Percentiles rank a stretch among this genome's conserved stretches.
Conservation (phyloP, 2,797 vertebrate species). For the Hoplostethus atlanticus region DNA sequence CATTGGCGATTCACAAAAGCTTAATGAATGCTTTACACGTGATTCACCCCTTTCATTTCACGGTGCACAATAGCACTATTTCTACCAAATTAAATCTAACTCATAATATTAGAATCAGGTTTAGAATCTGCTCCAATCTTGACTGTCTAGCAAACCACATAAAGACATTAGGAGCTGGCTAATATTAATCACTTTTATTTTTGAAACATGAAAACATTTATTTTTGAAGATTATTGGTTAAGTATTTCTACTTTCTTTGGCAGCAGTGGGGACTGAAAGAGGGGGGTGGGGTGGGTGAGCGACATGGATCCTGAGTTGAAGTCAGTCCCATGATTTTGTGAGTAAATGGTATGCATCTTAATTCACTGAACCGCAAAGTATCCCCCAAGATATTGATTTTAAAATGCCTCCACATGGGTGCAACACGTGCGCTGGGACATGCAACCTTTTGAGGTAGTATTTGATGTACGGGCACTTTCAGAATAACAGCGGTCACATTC, state of each 20-base stretch:
- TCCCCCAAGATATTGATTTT: not conserved
- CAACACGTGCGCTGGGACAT: not conserved
- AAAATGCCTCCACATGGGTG: not conserved
- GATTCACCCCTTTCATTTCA: slow-evolving; percentile 32
- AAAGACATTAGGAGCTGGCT: not conserved
- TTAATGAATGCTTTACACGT: slow-evolving; percentile 8
- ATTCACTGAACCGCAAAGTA: not conserved
- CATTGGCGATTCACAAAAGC: slow-evolving; percentile 3
- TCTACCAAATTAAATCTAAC: no score
- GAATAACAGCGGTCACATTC: not conserved
- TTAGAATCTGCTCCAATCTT: not conserved
- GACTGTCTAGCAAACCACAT: not conserved
- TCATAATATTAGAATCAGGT: not conserved
- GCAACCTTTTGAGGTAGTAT: not conserved
- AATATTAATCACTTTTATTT: not conserved
- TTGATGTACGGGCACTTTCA: not conserved
- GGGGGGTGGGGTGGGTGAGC: not conserved
- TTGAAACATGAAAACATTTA: not conserved
- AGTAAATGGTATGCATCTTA: not conserved
- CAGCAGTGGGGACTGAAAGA: not conserved
- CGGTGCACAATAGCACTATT: not conserved
- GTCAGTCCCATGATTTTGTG: not conserved
- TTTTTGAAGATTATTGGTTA: not conserved
- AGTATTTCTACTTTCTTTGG: not conserved
- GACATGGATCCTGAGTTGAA: not conserved